Evolutionary conservation across 2,888 invertebrate genomes (phyloP).

Genomic region (Stenchaetothrips biformis): DNA sequence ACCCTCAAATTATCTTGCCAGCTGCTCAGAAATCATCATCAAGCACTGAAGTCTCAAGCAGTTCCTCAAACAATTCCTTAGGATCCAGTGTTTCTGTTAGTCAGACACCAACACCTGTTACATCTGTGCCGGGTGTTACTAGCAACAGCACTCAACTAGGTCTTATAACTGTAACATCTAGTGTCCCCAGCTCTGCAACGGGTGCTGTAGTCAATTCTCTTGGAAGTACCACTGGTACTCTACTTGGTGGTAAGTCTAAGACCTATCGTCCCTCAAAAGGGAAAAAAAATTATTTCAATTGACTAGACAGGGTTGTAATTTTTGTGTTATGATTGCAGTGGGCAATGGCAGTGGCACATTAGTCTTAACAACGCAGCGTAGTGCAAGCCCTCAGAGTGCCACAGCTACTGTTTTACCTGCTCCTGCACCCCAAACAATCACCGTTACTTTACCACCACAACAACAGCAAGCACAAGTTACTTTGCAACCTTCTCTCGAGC

Average conservation of each 20-base stretch:
- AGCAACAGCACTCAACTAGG: slow-evolving; percentile 37
- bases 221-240: not conserved
- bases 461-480: not conserved
- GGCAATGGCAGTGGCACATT: slow-evolving; percentile 9
- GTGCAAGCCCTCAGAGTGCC: slow-evolving; percentile 4
- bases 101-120: slow-evolving; percentile 42
- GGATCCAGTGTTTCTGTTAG: slow-evolving; percentile 38
- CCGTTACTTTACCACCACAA: not conserved
- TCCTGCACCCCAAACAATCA: not conserved
- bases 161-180: not conserved
- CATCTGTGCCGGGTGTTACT: slow-evolving; percentile 42
- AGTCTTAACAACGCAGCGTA: not conserved
- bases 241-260: not conserved
- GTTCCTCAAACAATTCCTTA: slow-evolving; percentile 41
- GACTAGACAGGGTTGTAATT: too few relatives aligned
- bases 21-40: slow-evolving; percentile 56
- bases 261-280: not conserved
- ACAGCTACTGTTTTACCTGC: slow-evolving; percentile 3
- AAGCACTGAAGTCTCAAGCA: not conserved
- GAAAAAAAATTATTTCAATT: not conserved
- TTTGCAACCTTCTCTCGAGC: not conserved
- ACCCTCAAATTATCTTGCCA: slow-evolving; percentile 75
- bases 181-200: not conserved
- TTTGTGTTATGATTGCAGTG: not conserved
- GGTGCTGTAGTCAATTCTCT: not conserved